Base-by-base conservation (phyloP, 2,113 vertebrate species). In the Melanostigma gelatinosum region DNA sequence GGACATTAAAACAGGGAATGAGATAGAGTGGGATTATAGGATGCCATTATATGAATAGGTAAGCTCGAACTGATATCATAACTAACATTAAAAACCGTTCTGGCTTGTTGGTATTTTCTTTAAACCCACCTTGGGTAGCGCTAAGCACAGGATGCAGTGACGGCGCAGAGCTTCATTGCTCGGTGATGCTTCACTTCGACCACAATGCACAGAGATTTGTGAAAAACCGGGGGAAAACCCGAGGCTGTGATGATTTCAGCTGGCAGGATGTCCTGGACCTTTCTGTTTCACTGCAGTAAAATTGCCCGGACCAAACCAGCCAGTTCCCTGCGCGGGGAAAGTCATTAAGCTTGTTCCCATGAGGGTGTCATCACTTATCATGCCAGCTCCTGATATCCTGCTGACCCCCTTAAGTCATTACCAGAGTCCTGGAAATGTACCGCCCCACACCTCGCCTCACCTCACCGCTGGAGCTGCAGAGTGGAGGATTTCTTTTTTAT, bases 341-440 rank as follows among this genome's bases (percentile, higher is more conserved):
- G 88, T 92, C 84, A 93, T 93, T 92, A 91, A 87, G 88, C 80
- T 67, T 46, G 72, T 82, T 89, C 90, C 85, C 88, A 82, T 76
- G 89, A 85, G 86, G 87, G 82, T 88, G 80, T 90, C 89, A 88
- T 89, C 89, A 83, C 86, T 89, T 89, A 90, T 88, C 90, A 86
- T 85, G 79, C 85, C 76, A 82, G 89, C 77, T 80, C 82, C 85
- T 88, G 90, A 90, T 88, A 88, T 92, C 88, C 88, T 87, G 80
- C 88, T 92, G 84, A 92, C 88, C 89, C 87, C 88, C 87, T 91
- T 79, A 85, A 90, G 87, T 92, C 88, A 91, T 92, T 92, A 90
- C 77, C 75, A 79, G 58, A 60, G 74, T 70, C 44, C 83, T 87
- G 75, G 69, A 86, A 87, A 82, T 77, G 88, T 87, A 75, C 78